Evolutionary conservation across 1,140 invertebrate species (phyloP).

Genomic region (Calephelis virginiensis): DNA sequence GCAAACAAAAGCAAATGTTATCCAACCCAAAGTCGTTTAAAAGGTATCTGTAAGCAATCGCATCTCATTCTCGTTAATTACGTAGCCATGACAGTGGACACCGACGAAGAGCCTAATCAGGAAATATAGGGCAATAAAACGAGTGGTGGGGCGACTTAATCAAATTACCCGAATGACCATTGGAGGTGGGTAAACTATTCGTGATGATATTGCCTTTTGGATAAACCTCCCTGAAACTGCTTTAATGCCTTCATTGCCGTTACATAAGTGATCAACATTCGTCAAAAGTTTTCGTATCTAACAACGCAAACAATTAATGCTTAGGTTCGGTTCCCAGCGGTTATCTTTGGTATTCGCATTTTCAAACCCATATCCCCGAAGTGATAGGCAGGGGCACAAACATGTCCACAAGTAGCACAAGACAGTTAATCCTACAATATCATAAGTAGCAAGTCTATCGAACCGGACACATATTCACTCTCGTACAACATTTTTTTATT

Average conservation of each 20-base stretch:
- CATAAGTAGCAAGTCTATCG: too few relatives aligned
- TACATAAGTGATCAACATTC: too few relatives aligned
- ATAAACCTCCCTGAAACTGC: background rate
- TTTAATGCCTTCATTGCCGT: background rate
- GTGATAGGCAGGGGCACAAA: too few relatives aligned
- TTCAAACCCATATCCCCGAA: too few relatives aligned
- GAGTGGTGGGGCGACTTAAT: slow-evolving; percentile 58
- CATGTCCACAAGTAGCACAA: too few relatives aligned
- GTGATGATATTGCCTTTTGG: slow-evolving; percentile 4
- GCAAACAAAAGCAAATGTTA: background rate
- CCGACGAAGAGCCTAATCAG: slow-evolving; percentile 59
- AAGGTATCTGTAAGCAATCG: slow-evolving; percentile 22
- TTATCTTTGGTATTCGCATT: too few relatives aligned
- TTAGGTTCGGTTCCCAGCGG: too few relatives aligned
- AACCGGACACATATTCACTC: too few relatives aligned
- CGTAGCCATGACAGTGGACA: slow-evolving; percentile 37
- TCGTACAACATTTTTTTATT: too few relatives aligned
- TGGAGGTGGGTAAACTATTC: slow-evolving; percentile 31
- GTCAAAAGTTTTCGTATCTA: too few relatives aligned
- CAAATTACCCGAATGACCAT: slow-evolving; percentile 62
- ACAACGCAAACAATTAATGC: too few relatives aligned
- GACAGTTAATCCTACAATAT: too few relatives aligned
- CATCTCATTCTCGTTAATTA: slow-evolving; percentile 35
- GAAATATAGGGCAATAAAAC: slow-evolving; percentile 74
- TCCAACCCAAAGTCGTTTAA: background rate